These are phyloP conservation scores for Leptodactylus fuscus DNA, from an alignment of 2,113 vertebrate species.

Conservation along the genomic window DNA sequence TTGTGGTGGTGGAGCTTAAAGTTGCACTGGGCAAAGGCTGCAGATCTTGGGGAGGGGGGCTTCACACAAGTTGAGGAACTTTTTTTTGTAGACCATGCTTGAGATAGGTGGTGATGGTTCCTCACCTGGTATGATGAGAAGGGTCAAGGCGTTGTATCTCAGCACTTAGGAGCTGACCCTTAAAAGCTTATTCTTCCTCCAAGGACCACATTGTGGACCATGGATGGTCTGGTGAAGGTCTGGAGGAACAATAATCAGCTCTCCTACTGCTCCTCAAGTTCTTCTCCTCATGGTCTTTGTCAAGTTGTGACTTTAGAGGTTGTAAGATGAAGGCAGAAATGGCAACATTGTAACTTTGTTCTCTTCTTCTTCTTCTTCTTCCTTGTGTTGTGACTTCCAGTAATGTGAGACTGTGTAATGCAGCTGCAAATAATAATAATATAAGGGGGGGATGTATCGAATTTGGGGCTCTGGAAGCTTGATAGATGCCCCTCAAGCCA, in stretches of 20 bases:
- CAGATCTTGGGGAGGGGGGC: slow-evolving; percentile 54
- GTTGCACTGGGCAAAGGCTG: slow-evolving; percentile 68
- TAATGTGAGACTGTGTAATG: slow-evolving; percentile 37
- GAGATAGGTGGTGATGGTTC: background rate
- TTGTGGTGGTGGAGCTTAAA: slow-evolving; percentile 62
- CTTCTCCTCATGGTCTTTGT: slow-evolving; percentile 7
- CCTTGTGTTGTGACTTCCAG: slow-evolving; percentile 56
- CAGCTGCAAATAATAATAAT: slow-evolving; percentile 8
- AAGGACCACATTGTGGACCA: no score
- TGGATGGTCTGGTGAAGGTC: no score
- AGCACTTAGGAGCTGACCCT: slow-evolving; percentile 22
- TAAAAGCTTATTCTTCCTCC: slow-evolving; percentile 49
- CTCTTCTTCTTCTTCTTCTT: slow-evolving; percentile 64
- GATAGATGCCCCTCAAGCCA: background rate
- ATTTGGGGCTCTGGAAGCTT: background rate
- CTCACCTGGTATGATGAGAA: background rate
- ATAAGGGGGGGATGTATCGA: background rate
- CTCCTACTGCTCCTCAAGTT: background rate
- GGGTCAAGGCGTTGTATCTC: background rate
- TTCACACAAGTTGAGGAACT: background rate
- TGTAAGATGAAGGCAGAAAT: slow-evolving; percentile 66
- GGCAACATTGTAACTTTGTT: slow-evolving; percentile 74
- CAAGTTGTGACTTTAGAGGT: slow-evolving; percentile 16
- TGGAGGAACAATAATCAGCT: background rate
- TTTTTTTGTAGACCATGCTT: background rate